Percentiles rank a stretch among this genome's conserved stretches.
phyloP scores from a whole-genome alignment of 2,888 invertebrate genomes.

The Reticulitermes lucifugus region DNA sequence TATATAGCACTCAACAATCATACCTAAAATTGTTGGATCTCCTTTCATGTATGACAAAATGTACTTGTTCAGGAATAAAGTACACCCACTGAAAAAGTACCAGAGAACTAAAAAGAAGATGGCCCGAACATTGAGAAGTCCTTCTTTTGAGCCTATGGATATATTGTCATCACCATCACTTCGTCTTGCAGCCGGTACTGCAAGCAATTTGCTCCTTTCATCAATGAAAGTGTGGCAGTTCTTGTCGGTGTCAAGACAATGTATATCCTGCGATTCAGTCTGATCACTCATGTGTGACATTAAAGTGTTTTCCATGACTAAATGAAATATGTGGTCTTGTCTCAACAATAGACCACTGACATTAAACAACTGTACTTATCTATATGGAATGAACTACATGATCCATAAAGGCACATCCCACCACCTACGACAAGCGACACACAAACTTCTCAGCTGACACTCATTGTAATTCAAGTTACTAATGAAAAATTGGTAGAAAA shows the following conservation, averaged over 20 bases:
- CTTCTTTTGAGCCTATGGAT: constrained; percentile 61
- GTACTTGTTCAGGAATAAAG: constrained; percentile 82
- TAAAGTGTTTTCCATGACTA: constrained; percentile 21
- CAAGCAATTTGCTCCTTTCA: constrained; percentile 30
- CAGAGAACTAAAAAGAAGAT: constrained; percentile 73
- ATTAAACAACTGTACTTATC: background rate
- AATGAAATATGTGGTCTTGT: background rate
- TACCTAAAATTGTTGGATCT: constrained; percentile 80
- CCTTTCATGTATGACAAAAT: constrained; percentile 78
- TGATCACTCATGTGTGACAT: constrained; percentile 26
- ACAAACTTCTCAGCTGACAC: background rate
- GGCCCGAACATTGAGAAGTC: constrained; percentile 71
- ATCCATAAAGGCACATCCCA: background rate
- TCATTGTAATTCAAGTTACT: background rate
- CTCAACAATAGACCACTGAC: background rate
- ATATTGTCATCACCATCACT: constrained; percentile 4
- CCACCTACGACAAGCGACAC: background rate
- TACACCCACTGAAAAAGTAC: constrained; percentile 83
- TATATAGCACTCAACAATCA: constrained; percentile 52
- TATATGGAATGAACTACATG: background rate
- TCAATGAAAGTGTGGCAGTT: constrained; percentile 17
- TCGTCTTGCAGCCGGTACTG: constrained; percentile 19
- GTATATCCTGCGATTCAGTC: constrained; percentile 3
- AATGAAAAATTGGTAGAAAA: background rate
- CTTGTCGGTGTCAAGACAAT: constrained; percentile 16